Evolutionary conservation across 2,113 vertebrate species (phyloP).

Genomic region (Chlorodrepanis virens): DNA sequence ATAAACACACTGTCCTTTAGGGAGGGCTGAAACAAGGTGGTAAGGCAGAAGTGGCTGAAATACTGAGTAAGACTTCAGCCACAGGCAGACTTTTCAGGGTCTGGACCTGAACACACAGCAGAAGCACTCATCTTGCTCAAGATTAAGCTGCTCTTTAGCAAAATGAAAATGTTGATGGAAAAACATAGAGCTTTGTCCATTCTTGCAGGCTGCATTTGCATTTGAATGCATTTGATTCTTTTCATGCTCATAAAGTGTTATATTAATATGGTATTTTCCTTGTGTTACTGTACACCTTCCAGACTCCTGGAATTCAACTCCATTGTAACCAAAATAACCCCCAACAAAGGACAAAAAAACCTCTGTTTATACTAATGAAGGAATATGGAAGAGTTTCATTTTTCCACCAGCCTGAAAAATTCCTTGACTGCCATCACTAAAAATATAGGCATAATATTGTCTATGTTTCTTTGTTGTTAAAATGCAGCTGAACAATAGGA

Average conservation of each 20-base stretch:
- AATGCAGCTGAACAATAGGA: not conserved
- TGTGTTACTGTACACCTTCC: slow-evolving; percentile 47
- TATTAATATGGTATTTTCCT: slow-evolving; percentile 63
- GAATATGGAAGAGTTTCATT: not conserved
- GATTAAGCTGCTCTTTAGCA: not conserved
- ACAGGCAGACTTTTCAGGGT: not conserved
- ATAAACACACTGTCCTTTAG: not conserved
- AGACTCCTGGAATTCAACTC: slow-evolving; percentile 47
- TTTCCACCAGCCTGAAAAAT: not conserved
- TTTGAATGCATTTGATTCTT: slow-evolving; percentile 64
- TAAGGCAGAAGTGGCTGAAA: not conserved
- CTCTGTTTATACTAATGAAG: not conserved
- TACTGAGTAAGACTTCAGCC: not conserved
- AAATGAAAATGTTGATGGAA: slow-evolving; percentile 5
- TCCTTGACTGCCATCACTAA: not conserved
- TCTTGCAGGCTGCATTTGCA: slow-evolving; percentile 60
- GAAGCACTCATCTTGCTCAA: accelerated
- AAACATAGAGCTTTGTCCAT: slow-evolving; percentile 13
- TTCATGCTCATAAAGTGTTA: slow-evolving; percentile 31
- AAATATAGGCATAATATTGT: not conserved
- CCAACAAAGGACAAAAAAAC: not conserved
- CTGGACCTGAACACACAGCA: not conserved
- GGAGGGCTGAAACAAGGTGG: not conserved
- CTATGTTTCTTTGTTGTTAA: not conserved
- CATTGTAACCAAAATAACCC: not conserved